Percentiles rank a stretch among this genome's conserved stretches.
Conservation (phyloP, 92 coral and sea anemone genomes). For the Siderastrea radians region DNA sequence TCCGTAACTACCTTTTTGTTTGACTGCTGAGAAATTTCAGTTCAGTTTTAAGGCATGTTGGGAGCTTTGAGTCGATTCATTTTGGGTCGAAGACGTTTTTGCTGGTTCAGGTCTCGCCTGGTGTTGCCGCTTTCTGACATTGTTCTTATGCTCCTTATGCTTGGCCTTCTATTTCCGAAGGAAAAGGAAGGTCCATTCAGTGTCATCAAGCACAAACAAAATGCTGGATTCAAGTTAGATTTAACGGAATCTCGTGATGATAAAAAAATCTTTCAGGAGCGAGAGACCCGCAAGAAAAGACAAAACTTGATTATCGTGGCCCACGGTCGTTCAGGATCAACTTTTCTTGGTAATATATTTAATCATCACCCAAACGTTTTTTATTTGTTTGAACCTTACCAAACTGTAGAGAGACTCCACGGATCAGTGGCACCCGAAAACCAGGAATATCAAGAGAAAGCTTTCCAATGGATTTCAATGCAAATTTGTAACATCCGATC, state of each 20-base stretch:
- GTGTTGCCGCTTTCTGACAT: not conserved
- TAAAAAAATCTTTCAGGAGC: not conserved
- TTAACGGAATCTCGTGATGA: not conserved
- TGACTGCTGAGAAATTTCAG: no score
- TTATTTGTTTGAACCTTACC: no score
- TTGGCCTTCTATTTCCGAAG: not conserved
- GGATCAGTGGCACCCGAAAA: no score
- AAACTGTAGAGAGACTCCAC: no score
- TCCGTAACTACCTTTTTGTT: no score
- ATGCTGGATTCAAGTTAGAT: not conserved
- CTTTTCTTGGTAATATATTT: no score
- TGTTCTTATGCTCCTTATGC: not conserved
- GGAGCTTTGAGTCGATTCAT: not conserved
- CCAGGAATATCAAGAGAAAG: no score
- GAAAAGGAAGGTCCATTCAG: no score
- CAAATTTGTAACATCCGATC: no score
- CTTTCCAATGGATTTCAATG: no score
- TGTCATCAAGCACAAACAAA: not conserved
- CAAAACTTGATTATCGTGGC: not conserved
- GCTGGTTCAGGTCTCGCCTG: not conserved
- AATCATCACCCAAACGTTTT: no score
- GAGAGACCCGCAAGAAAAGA: not conserved
- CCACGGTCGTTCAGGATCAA: no score
- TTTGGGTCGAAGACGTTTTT: not conserved
- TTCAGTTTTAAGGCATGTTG: not conserved